Conservation (phyloP, 2,113 vertebrate species). For the Okapia johnstoni region DNA sequence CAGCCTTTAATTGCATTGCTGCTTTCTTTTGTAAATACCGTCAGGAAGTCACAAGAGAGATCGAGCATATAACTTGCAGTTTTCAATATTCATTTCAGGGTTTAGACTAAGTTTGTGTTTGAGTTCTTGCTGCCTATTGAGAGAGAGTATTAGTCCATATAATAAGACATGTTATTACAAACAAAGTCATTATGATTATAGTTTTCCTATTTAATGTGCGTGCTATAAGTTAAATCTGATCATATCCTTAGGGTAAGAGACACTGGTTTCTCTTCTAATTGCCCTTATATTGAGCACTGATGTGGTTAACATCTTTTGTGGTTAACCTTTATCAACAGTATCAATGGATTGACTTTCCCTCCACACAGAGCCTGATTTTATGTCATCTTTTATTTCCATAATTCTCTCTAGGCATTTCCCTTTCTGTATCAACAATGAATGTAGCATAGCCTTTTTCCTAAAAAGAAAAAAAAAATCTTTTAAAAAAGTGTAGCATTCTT, state of each 20-base stretch:
- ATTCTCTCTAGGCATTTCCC: background rate
- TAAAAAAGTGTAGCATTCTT: background rate
- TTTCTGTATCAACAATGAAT: background rate
- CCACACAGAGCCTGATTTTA: background rate
- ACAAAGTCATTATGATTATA: background rate
- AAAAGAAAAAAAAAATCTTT: background rate
- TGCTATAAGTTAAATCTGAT: background rate
- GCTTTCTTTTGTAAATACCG: background rate
- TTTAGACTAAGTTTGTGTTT: background rate
- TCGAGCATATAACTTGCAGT: background rate
- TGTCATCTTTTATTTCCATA: background rate
- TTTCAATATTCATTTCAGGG: background rate
- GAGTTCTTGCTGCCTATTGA: background rate
- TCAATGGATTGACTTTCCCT: background rate
- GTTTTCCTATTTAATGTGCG: background rate
- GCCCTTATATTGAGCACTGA: background rate
- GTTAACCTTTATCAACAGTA: background rate
- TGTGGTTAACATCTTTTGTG: background rate
- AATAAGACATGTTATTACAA: background rate
- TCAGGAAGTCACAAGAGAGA: background rate
- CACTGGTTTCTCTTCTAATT: background rate
- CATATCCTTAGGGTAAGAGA: background rate
- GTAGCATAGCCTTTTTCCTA: background rate
- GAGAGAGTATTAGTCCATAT: background rate
- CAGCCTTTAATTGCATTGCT: background rate